Percentiles rank a stretch among this genome's conserved stretches.
phyloP scores from a whole-genome alignment of 2,888 invertebrate species.

The Drosophila robusta region DNA sequence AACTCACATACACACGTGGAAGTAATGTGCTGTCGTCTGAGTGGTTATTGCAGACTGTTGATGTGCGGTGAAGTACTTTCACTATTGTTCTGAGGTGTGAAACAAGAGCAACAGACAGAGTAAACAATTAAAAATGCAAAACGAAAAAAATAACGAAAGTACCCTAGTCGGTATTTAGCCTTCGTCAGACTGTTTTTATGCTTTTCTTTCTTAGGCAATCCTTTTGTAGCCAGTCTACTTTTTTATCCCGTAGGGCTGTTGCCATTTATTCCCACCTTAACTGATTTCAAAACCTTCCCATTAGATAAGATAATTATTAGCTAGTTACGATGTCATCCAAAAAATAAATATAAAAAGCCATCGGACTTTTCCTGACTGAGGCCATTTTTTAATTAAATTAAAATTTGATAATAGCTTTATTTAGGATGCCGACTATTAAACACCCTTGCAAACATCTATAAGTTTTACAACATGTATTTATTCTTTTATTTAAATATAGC shows the following conservation, averaged over 20 bases:
- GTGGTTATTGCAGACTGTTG: constrained; percentile 58
- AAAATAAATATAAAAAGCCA: neutral
- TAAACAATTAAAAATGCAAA: constrained; percentile 62
- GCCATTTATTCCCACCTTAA: neutral
- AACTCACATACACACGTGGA: constrained; percentile 10
- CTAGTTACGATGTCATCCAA: neutral
- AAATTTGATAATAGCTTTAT: neutral
- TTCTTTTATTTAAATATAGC: too few relatives aligned
- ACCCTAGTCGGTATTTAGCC: constrained; percentile 13
- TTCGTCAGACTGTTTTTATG: constrained; percentile 13
- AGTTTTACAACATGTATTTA: too few relatives aligned
- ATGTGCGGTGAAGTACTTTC: constrained; percentile 66
- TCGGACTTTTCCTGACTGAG: neutral
- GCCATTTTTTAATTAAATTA: neutral
- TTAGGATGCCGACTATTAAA: too few relatives aligned
- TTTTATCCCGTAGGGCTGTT: too few relatives aligned
- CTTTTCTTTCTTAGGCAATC: neutral
- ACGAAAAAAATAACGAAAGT: constrained; percentile 25
- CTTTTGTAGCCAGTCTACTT: neutral
- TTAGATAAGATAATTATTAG: neutral
- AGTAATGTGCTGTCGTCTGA: constrained; percentile 52
- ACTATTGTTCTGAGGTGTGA: constrained; percentile 69
- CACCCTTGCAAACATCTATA: too few relatives aligned
- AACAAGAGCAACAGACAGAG: constrained; percentile 60
- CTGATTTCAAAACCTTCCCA: neutral